Conservation (phyloP, 2,888 invertebrate species). For the Sinelater perroti region DNA sequence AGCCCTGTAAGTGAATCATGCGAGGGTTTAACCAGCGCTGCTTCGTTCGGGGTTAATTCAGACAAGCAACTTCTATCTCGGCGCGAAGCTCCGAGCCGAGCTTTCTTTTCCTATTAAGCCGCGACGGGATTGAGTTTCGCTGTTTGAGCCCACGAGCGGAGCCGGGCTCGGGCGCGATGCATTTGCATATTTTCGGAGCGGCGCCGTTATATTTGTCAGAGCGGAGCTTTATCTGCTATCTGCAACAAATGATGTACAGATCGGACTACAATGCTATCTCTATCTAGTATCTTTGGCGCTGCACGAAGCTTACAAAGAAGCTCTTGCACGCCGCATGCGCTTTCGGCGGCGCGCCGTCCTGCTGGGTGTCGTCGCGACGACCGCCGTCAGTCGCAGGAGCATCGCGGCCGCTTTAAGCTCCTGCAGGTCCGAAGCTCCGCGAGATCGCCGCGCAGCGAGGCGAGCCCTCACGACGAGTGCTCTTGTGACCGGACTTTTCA, state of each 20-base stretch:
- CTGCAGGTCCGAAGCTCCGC: constrained; percentile 23
- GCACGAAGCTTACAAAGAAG: constrained; percentile 32
- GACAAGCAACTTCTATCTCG: too few relatives aligned
- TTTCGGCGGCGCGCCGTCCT: constrained; percentile 33
- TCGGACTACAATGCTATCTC: constrained; percentile 36
- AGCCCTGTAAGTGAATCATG: too few relatives aligned
- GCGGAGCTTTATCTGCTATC: constrained; percentile 28
- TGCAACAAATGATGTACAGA: constrained; percentile 33
- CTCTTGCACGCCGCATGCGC: constrained; percentile 42
- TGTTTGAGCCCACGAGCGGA: too few relatives aligned
- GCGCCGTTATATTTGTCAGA: constrained; percentile 30
- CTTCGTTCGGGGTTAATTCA: too few relatives aligned
- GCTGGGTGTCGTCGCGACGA: constrained; percentile 46
- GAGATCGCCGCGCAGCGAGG: constrained; percentile 1
- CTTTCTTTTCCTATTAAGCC: too few relatives aligned
- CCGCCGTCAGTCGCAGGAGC: constrained; percentile 45
- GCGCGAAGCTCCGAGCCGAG: too few relatives aligned
- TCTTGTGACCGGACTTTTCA: background rate
- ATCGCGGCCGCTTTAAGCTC: constrained; percentile 37
- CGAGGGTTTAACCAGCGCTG: too few relatives aligned
- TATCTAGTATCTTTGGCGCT: constrained; percentile 35
- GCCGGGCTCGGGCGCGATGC: too few relatives aligned
- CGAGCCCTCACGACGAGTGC: background rate
- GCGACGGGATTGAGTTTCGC: too few relatives aligned
- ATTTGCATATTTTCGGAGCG: background rate